Percentiles rank a stretch among this genome's conserved stretches.
These are phyloP conservation scores for Antitype chi DNA, from an alignment of 2,888 invertebrate species.

Conservation along the genomic window DNA sequence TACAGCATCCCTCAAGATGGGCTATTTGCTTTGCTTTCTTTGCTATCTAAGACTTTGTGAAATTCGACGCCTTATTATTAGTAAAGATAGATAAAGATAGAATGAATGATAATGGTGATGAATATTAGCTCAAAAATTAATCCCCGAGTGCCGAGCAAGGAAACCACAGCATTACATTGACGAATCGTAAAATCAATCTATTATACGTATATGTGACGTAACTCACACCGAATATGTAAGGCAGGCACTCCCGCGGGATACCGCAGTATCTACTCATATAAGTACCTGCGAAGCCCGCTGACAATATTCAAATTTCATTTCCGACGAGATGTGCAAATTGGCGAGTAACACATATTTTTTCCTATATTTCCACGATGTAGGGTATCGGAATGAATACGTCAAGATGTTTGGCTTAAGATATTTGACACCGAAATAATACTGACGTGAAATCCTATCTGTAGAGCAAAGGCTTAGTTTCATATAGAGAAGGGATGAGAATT, in stretches of 20 bases:
- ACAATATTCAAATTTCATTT: constrained; percentile 83
- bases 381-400: constrained; percentile 62
- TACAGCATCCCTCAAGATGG: no score
- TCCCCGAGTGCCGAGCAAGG: background rate
- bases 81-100: no score
- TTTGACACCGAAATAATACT: constrained; percentile 7
- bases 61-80: no score
- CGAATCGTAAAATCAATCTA: constrained; percentile 44
- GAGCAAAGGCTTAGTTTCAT: background rate
- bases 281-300: constrained; percentile 62
- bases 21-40: no score
- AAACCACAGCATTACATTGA: constrained; percentile 6
- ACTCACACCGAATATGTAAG: constrained; percentile 46
- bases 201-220: constrained; percentile 23
- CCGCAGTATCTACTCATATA: constrained; percentile 49
- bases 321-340: constrained; percentile 78
- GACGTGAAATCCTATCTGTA: background rate
- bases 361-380: constrained; percentile 29
- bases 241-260: constrained; percentile 55
- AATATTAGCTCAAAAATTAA: background rate
- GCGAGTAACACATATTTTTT: constrained; percentile 75
- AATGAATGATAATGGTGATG: background rate
- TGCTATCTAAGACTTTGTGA: no score
- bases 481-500: background rate
- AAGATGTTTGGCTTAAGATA: background rate